Evolutionary conservation across 2,113 vertebrate genomes (phyloP).

Genomic region (Burhinus bistriatus): DNA sequence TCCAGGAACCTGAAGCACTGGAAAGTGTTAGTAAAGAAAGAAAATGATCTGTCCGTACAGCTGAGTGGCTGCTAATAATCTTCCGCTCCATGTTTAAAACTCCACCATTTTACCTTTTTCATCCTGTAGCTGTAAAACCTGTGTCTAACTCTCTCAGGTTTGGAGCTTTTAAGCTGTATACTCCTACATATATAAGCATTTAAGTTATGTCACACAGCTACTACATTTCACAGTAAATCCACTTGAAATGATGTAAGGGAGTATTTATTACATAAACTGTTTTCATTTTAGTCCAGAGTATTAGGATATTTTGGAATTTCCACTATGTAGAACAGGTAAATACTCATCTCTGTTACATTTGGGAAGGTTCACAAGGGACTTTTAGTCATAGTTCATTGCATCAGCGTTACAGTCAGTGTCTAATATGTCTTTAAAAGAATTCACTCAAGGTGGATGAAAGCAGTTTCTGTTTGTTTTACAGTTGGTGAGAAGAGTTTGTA

Average conservation of each 20-base stretch:
- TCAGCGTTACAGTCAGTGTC: not conserved
- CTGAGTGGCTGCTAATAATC: not conserved
- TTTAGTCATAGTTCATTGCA: not conserved
- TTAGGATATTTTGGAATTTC: not conserved
- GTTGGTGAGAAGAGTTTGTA: not conserved
- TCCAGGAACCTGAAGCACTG: not conserved
- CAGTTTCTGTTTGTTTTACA: not conserved
- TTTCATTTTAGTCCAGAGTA: not conserved
- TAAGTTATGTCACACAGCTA: not conserved
- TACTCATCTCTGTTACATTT: not conserved
- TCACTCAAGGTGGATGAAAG: not conserved
- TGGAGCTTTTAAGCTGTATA: not conserved
- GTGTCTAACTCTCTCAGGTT: not conserved
- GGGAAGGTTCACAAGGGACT: not conserved
- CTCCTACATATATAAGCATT: not conserved
- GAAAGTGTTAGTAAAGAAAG: not conserved
- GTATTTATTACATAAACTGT: not conserved
- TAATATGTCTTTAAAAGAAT: not conserved
- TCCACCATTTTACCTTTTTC: not conserved
- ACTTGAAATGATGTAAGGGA: not conserved
- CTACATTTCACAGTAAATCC: not conserved
- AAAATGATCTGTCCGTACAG: not conserved
- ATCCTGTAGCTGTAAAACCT: not conserved
- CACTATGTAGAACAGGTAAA: not conserved
- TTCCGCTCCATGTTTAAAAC: not conserved